Evolutionary conservation across 2,888 invertebrate species (phyloP), one percentile per base, ranked within the genome.

Genomic region (Stenolophus ochropezus): DNA sequence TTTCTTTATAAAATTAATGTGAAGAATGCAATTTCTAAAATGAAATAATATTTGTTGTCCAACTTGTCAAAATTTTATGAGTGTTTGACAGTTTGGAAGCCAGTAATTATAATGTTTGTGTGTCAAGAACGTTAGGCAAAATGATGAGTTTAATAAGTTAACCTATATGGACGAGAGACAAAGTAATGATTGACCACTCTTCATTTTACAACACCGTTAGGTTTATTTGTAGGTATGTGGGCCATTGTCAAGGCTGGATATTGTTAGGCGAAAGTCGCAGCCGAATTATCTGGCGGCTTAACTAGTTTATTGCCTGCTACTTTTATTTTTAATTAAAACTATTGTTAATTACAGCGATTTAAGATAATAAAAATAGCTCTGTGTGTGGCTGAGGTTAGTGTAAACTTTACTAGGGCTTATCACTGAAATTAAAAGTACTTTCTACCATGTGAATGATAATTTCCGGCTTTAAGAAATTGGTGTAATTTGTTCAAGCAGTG

Each of bases 201-300:
- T 69, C 14, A 69, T 69, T 69, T 69, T 33, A 69, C 33, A 69
- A 42, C 27, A 69, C 65, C 65, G 65, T 69, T 69, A 69, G 16
- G 11, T 16, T 69, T 69, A 69, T 77, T 78, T 78, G 65, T 65
- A 78, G 78, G 78, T 78, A 78, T 61, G 78, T 78, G 78, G 78
- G 61, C 78, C 78, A 78, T 78, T 78, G 56, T 78, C 61, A 78
- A 61, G 65, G 61, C 21, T 49, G 65, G 42, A 21, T n/a, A 47
- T 27, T 42, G 21, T 27, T 42, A 25, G 65, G 78, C 78, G 78
- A 78, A 78, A 78, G 78, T 78, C 33, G 21, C n/a, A 49, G 16
- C 33, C 20, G 16, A 42, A 61, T 76, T 18, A 58, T 76, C 16
- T 47, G 23, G 21, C 49, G 42, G 65, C 42, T 65, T 33, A 65